A percentile compares a stretch with the other conserved stretches of the same genome.
phyloP scores from a whole-genome alignment of 2,797 vertebrate genomes.

The Mus spretus region DNA sequence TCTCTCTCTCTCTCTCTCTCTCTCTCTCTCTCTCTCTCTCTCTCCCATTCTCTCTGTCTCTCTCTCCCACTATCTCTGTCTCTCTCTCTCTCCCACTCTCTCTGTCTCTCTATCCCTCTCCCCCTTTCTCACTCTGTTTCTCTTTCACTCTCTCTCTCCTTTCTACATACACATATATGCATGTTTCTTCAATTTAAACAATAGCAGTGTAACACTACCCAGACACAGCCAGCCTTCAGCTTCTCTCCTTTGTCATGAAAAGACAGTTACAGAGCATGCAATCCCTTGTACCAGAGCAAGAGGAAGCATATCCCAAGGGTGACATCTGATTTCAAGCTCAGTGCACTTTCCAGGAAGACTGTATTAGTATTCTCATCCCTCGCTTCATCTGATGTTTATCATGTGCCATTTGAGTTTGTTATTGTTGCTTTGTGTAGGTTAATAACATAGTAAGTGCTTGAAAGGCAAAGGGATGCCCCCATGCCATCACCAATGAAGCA shows the following conservation, averaged over 20 bases:
- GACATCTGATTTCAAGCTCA: background rate
- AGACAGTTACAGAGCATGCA: background rate
- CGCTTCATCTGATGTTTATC: background rate
- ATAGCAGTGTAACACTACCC: background rate
- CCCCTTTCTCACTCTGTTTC: too few species aligned
- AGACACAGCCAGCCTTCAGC: background rate
- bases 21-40: too few species aligned
- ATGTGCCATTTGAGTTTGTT: background rate
- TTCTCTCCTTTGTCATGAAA: background rate
- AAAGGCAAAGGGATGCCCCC: background rate
- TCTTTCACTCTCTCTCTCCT: too few species aligned
- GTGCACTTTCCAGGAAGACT: background rate
- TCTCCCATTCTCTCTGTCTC: too few species aligned
- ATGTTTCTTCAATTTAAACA: background rate
- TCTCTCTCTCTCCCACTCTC: background rate
- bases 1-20: too few species aligned
- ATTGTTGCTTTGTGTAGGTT: background rate
- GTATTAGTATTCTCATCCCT: background rate
- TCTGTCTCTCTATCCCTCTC: too few species aligned
- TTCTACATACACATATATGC: too few species aligned
- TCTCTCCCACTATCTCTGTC: too few species aligned
- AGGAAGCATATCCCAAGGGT: accelerated
- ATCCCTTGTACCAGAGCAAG: accelerated
- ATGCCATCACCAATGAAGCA: background rate
- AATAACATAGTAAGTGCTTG: background rate